Evolutionary conservation across 2,797 vertebrate species (phyloP), one percentile per base, ranked within the genome.

Genomic region (Glyptemys insculpta): DNA sequence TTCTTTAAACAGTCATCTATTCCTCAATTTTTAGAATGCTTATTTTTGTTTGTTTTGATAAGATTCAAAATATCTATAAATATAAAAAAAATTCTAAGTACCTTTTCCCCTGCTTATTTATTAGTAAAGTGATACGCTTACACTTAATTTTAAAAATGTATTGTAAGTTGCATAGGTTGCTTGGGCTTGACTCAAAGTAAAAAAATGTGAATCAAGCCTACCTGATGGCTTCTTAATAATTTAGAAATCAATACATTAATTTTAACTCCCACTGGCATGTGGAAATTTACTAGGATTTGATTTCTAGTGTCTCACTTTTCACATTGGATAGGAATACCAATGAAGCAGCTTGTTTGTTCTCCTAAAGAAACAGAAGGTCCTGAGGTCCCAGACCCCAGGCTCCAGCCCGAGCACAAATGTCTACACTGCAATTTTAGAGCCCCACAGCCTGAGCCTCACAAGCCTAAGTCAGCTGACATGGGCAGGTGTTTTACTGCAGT

Each of bases 181-280:
- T 89, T 95, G 88, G 84, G 74, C 54, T 3, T 0, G 1, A 59
- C 52, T 94, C 90, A 97, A 95, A 83, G 65, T 84, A 84, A 15
- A 87, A 87, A 10, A 84, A 81, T 50, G 47, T 1, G 1, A 57
- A 72, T 78, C 88, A 95, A 91, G 65, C 57, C 93, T 95, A 94
- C 89, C 72, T 53, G 78, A 93, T 94, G 91, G 94, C 65, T 57
- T 96, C 96, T 92, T 19, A 80, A 47, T n/a, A 74, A 92, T 79
- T 94, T 91, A 65, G 92, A 95, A 78, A 78, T 27, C 12, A 2
- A 81, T 80, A 49, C 23, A 87, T 1, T 16, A 93, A 74, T 31
- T 90, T 78, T 84, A 81, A 91, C 86, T 92, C 8, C 37, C 89
- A n/a, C 87, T 74, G 54, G 65, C 83, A 47, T 23, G 44, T 0